Percentiles rank a stretch among this genome's conserved stretches.
phyloP scores from a whole-genome alignment of 2,797 vertebrate genomes.

The Threskiornis aethiopicus region DNA sequence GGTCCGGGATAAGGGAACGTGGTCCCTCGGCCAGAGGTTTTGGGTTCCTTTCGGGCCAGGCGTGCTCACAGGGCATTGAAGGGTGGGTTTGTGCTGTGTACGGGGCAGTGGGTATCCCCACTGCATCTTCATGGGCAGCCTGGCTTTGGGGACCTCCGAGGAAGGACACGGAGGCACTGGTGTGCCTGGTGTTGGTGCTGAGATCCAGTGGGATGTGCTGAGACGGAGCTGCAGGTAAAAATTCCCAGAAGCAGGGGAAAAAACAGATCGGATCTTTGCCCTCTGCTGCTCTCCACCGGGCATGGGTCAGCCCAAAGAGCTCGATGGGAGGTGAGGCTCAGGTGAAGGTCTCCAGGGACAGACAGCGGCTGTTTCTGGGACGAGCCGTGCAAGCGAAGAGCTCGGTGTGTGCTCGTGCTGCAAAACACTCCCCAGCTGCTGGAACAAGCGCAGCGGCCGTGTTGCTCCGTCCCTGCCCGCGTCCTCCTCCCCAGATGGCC shows the following conservation, averaged over 20 bases:
- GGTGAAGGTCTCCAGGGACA: not conserved
- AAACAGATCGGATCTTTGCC: accelerated
- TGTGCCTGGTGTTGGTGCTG: accelerated
- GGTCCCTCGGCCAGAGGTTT: not conserved
- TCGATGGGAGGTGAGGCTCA: accelerated
- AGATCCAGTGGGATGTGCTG: not conserved
- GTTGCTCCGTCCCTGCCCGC: not conserved
- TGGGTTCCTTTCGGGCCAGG: accelerated
- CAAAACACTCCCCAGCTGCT: not conserved
- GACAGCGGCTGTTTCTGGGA: not conserved
- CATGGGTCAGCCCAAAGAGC: accelerated
- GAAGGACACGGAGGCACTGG: not conserved
- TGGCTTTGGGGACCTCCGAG: accelerated
- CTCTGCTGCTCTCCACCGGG: not conserved
- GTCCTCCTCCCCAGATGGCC: not conserved
- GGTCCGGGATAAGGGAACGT: accelerated
- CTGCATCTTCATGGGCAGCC: not conserved
- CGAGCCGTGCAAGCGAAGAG: accelerated
- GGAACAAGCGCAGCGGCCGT: accelerated
- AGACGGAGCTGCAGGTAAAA: not conserved
- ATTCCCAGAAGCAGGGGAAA: not conserved
- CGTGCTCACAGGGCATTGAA: not conserved
- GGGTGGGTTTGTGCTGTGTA: accelerated
- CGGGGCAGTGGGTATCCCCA: not conserved
- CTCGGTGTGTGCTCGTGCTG: not conserved